phyloP scores from a whole-genome alignment of 2,888 invertebrate species.

The Thera obeliscata region DNA sequence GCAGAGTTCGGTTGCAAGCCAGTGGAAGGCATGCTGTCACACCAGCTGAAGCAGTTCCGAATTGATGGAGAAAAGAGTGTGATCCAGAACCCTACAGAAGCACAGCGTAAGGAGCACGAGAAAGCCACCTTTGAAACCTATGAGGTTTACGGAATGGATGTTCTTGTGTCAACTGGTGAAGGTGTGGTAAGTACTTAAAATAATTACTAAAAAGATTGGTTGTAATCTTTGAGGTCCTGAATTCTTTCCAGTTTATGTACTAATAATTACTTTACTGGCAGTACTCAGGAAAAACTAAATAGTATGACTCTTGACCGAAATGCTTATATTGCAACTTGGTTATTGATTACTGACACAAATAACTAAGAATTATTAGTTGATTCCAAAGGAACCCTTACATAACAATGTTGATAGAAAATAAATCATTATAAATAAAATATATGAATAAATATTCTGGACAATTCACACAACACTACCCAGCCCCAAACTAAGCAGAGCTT shows the following conservation, averaged over 20 bases:
- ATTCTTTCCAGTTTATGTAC: slow-evolving; percentile 63
- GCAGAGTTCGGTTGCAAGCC: slow-evolving; percentile 98
- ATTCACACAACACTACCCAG: too few species aligned
- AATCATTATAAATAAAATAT: too few species aligned
- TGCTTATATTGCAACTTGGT: slow-evolving; percentile 52
- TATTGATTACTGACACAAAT: slow-evolving; percentile 59
- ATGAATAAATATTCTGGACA: too few species aligned
- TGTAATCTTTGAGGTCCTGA: slow-evolving; percentile 49
- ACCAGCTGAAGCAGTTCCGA: slow-evolving; percentile 97
- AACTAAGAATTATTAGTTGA: not conserved
- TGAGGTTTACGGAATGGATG: slow-evolving; percentile 99
- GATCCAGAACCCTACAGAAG: slow-evolving; percentile 96
- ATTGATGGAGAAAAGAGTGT: slow-evolving; percentile 97
- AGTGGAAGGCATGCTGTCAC: slow-evolving; percentile 97
- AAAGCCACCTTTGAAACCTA: slow-evolving; percentile 97
- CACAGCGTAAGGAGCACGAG: slow-evolving; percentile 98
- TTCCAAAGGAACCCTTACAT: not conserved
- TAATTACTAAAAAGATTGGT: not conserved
- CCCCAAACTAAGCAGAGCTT: too few species aligned
- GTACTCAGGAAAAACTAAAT: slow-evolving; percentile 63
- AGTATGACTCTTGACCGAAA: slow-evolving; percentile 58
- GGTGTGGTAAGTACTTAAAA: slow-evolving; percentile 88
- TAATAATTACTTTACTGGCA: slow-evolving; percentile 53
- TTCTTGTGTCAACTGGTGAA: slow-evolving; percentile 98
- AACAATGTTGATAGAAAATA: not conserved